These are phyloP conservation scores for Notodonta dromedarius DNA, from an alignment of 2,888 invertebrate genomes.

Conservation along the genomic window DNA sequence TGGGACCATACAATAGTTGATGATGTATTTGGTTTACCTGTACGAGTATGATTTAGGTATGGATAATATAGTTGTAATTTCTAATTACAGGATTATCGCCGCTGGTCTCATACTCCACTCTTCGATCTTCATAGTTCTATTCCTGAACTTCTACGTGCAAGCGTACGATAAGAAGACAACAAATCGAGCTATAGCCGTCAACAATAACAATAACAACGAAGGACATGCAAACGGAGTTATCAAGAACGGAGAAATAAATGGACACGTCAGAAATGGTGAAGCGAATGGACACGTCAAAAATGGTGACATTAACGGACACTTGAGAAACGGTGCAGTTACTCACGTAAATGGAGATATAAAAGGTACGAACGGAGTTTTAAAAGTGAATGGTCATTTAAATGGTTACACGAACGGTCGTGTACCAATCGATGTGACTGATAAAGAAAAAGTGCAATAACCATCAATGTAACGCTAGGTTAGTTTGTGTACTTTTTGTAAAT, in stretches of 20 bases:
- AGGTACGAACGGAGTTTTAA: constrained; percentile 18
- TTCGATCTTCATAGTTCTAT: constrained; percentile 94
- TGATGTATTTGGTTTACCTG: too few relatives aligned
- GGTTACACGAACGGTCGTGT: constrained; percentile 56
- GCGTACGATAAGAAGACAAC: constrained; percentile 85
- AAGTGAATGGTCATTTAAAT: constrained; percentile 47
- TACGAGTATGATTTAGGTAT: too few relatives aligned
- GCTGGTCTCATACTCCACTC: constrained; percentile 90
- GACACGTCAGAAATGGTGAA: constrained; percentile 35
- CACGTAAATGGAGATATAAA: constrained; percentile 19
- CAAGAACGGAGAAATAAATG: constrained; percentile 51
- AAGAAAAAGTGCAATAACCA: constrained; percentile 71
- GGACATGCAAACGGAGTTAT: constrained; percentile 41
- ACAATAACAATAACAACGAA: constrained; percentile 42
- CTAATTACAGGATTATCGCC: constrained; percentile 85
- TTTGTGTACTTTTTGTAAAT: constrained; percentile 32
- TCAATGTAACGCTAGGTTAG: constrained; percentile 29
- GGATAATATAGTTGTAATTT: constrained; percentile 1
- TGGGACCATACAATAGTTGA: too few relatives aligned
- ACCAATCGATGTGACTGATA: constrained; percentile 49
- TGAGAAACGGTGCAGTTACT: constrained; percentile 23
- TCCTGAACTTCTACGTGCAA: constrained; percentile 95
- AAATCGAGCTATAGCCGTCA: constrained; percentile 33
- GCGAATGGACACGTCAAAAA: constrained; percentile 37
- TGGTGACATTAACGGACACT: constrained; percentile 37